Percentiles rank a stretch among this genome's conserved stretches.
Evolutionary conservation across 1,140 invertebrate genomes (phyloP).

Genomic region (Rhagoletis pomonella): DNA sequence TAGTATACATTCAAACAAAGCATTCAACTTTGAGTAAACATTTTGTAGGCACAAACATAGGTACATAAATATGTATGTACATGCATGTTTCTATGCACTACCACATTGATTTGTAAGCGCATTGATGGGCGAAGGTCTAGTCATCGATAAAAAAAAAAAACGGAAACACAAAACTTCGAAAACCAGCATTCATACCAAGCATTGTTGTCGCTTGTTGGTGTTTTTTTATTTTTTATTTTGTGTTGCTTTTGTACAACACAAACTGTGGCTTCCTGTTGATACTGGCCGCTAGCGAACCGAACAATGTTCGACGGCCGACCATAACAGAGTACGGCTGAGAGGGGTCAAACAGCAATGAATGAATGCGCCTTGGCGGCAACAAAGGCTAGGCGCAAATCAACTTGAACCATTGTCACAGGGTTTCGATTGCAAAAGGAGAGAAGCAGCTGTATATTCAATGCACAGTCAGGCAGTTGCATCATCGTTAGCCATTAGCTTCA

Average conservation of each 20-base stretch:
- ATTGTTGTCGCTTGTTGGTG: neutral
- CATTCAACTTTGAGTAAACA: conserved; percentile 7
- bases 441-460: neutral
- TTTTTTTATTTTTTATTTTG: neutral
- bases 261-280: conserved; percentile 34
- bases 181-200: too few species aligned
- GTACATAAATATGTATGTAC: neutral
- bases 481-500: neutral
- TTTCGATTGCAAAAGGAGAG: neutral
- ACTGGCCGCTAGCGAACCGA: neutral
- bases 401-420: conserved; percentile 2
- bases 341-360: neutral
- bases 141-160: conserved; percentile 29
- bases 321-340: neutral
- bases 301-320: neutral
- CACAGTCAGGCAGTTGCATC: neutral
- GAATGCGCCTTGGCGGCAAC: neutral
- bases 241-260: neutral
- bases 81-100: too few species aligned
- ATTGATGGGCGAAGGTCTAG: conserved; percentile 12
- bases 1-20: neutral
- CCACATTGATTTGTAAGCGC: neutral
- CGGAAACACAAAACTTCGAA: neutral
- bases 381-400: neutral
- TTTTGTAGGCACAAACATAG: too few species aligned